Conservation (phyloP, 2,113 vertebrate genomes). For the Micronisus gabar region DNA sequence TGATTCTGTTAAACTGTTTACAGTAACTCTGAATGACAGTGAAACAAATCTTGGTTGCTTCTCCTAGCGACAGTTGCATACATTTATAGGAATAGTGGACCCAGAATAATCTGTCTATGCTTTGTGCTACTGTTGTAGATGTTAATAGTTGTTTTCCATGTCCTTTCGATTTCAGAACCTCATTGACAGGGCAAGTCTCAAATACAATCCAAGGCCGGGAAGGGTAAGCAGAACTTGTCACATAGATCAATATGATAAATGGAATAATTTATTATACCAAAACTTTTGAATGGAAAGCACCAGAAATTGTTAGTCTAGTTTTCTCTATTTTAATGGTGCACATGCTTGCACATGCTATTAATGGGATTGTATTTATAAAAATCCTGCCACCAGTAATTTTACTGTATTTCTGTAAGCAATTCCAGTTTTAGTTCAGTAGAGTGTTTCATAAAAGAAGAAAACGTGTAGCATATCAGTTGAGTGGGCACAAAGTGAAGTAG, state of each 20-base stretch:
- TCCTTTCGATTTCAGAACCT: slow-evolving; percentile 71
- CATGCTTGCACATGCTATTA: not conserved
- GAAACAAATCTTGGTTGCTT: not conserved
- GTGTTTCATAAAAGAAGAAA: not conserved
- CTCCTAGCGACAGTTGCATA: not conserved
- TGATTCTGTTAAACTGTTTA: not conserved
- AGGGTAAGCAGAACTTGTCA: slow-evolving; percentile 68
- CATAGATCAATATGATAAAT: not conserved
- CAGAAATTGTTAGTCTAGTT: not conserved
- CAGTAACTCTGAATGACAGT: not conserved
- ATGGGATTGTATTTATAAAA: not conserved
- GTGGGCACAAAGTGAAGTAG: not conserved
- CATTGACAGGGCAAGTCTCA: slow-evolving; percentile 64
- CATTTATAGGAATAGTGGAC: not conserved
- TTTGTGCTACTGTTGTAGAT: not conserved
- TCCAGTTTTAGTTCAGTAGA: not conserved
- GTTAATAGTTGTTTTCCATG: not conserved
- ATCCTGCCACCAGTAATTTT: not conserved
- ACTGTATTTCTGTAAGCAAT: not conserved
- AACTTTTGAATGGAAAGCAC: not conserved
- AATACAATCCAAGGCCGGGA: slow-evolving; percentile 78
- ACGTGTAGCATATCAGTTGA: not conserved
- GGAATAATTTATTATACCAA: not conserved
- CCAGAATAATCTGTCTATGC: not conserved
- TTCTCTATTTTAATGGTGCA: not conserved